Evolutionary conservation across 2,113 vertebrate genomes (phyloP).

Genomic region (Psettodes erumei): DNA sequence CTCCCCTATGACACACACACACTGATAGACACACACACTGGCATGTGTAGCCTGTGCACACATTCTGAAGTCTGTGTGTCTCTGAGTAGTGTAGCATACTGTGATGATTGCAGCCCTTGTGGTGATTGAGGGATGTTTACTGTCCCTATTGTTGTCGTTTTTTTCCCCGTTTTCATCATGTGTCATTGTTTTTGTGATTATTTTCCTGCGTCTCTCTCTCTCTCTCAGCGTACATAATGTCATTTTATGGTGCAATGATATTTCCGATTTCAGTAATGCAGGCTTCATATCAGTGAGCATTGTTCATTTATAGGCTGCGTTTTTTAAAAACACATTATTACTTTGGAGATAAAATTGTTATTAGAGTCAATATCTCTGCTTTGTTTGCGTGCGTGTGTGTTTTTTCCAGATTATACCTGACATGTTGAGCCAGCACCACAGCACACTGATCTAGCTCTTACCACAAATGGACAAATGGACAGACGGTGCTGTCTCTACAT

Average conservation of each 20-base stretch:
- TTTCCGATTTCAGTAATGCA: slow-evolving; percentile 62
- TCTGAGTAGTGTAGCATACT: slow-evolving; percentile 52
- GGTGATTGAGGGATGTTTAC: slow-evolving; percentile 63
- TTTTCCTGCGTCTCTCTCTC: slow-evolving; percentile 41
- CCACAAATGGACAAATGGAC: slow-evolving; percentile 53
- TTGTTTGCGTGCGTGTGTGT: slow-evolving; percentile 12
- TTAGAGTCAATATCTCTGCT: slow-evolving; percentile 45
- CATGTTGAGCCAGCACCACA: slow-evolving; percentile 16
- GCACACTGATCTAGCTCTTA: slow-evolving; percentile 48
- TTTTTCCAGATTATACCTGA: slow-evolving; percentile 32
- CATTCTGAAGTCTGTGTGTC: slow-evolving; percentile 53
- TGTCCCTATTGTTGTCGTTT: slow-evolving; percentile 34
- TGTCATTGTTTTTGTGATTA: slow-evolving; percentile 55
- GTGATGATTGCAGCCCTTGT: slow-evolving; percentile 62
- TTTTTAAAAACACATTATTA: slow-evolving; percentile 59
- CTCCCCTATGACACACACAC: slow-evolving; percentile 65
- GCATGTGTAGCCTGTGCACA: slow-evolving; percentile 29
- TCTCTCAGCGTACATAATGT: slow-evolving; percentile 53
- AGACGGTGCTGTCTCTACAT: slow-evolving; percentile 53
- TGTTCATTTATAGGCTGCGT: slow-evolving; percentile 62
- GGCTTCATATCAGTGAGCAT: slow-evolving; percentile 61
- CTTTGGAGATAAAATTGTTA: slow-evolving; percentile 52
- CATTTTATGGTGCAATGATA: slow-evolving; percentile 65
- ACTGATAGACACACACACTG: slow-evolving; percentile 55
- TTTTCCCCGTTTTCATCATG: slow-evolving; percentile 44